Evolutionary conservation across 2,797 vertebrate species (phyloP).

Genomic region (Momotus momota): DNA sequence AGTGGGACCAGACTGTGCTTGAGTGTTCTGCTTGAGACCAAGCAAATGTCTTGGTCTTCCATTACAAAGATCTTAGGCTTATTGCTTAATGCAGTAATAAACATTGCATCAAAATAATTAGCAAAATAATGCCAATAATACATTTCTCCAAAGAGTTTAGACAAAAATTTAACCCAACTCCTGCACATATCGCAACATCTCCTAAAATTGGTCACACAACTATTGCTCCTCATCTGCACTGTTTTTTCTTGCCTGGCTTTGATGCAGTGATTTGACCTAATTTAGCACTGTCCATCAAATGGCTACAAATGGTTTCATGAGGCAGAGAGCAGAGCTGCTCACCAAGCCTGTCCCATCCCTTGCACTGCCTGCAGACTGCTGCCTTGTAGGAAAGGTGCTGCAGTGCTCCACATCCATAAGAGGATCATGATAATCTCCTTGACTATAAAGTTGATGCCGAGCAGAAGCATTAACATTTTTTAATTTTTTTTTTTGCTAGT

Average conservation of each 20-base stretch:
- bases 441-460: neutral
- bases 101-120: neutral
- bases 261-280: neutral
- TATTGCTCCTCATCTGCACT: neutral
- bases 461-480: neutral
- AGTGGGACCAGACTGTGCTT: neutral
- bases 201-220: neutral
- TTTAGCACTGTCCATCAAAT: neutral
- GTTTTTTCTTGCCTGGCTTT: neutral
- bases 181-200: neutral
- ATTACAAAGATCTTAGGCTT: neutral
- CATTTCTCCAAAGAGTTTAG: neutral
- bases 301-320: neutral
- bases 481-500: neutral
- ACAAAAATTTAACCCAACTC: neutral
- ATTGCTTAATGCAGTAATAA: constrained; percentile 5
- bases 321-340: neutral
- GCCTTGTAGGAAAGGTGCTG: neutral
- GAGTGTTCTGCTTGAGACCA: neutral
- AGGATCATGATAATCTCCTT: constrained; percentile 13
- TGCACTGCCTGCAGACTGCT: neutral
- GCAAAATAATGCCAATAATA: neutral
- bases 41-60: neutral
- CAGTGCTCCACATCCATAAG: neutral
- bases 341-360: neutral